These are phyloP conservation scores for Agapornis canus DNA, from an alignment of 2,797 vertebrate species.

Conservation along the genomic window DNA sequence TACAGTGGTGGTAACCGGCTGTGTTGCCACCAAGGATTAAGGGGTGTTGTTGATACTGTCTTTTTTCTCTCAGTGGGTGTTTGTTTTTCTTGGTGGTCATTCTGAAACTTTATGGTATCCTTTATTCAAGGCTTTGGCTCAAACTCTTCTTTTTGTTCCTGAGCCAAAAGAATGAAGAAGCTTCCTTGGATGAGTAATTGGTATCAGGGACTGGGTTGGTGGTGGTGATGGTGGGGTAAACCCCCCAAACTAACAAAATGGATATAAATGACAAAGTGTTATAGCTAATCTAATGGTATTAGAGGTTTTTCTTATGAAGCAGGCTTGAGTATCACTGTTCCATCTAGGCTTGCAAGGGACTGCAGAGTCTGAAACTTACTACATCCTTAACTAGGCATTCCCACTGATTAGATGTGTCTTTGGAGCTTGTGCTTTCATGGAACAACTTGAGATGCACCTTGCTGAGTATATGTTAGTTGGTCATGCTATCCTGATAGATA, in stretches of 20 bases:
- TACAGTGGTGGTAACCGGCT: background rate
- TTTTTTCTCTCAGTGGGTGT: background rate
- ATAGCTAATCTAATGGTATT: background rate
- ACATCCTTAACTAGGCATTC: background rate
- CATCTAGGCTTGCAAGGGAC: background rate
- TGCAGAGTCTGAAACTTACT: background rate
- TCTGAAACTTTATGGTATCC: background rate
- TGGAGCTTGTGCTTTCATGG: background rate
- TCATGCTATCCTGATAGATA: background rate
- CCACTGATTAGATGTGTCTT: background rate
- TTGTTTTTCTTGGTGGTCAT: background rate
- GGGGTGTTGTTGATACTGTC: background rate
- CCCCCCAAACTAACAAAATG: background rate
- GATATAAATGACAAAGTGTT: background rate
- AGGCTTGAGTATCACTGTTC: background rate
- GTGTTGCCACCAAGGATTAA: background rate
- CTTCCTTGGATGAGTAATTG: background rate
- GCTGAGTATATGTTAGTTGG: accelerated
- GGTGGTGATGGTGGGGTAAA: background rate
- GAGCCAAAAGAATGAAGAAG: background rate
- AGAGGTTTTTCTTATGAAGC: background rate
- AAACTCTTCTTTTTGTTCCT: background rate
- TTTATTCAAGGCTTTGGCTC: background rate
- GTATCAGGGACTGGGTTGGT: background rate
- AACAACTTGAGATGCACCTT: background rate